Evolutionary conservation across 2,888 invertebrate genomes (phyloP).

Genomic region (Phengaris arion): DNA sequence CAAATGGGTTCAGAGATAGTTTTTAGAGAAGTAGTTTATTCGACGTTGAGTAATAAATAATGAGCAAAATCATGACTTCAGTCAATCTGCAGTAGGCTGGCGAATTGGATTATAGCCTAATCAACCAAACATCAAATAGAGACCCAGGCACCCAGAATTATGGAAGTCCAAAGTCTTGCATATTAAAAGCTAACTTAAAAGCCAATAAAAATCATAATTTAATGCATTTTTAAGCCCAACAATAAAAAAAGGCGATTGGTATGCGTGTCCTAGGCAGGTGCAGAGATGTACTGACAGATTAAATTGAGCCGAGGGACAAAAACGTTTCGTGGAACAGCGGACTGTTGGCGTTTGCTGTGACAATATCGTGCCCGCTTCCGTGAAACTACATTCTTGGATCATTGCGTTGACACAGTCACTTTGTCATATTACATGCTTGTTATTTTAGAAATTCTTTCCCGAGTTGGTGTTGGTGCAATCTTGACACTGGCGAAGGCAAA

Average conservation of each 20-base stretch:
- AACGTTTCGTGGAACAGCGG: neutral
- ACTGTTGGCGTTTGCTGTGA: neutral
- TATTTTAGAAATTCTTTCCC: neutral
- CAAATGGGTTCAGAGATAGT: neutral
- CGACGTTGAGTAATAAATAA: no score
- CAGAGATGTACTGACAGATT: neutral
- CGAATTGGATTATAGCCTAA: no score
- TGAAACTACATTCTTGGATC: no score
- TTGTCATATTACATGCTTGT: neutral
- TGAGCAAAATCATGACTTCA: no score
- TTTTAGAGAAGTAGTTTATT: no score
- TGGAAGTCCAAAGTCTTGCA: no score
- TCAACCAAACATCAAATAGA: no score
- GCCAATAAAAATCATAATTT: neutral
- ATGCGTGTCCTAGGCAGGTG: slow-evolving; percentile 2
- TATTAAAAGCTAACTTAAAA: neutral
- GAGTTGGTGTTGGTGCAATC: neutral
- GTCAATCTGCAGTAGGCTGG: no score
- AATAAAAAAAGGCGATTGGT: slow-evolving; percentile 1
- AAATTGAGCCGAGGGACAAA: neutral
- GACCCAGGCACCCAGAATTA: no score
- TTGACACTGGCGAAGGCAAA: no score
- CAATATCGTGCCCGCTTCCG: no score
- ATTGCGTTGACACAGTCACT: neutral
- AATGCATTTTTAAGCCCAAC: neutral